Base-by-base conservation (phyloP, 2,113 vertebrate species). In the Pelecanus crispus region DNA sequence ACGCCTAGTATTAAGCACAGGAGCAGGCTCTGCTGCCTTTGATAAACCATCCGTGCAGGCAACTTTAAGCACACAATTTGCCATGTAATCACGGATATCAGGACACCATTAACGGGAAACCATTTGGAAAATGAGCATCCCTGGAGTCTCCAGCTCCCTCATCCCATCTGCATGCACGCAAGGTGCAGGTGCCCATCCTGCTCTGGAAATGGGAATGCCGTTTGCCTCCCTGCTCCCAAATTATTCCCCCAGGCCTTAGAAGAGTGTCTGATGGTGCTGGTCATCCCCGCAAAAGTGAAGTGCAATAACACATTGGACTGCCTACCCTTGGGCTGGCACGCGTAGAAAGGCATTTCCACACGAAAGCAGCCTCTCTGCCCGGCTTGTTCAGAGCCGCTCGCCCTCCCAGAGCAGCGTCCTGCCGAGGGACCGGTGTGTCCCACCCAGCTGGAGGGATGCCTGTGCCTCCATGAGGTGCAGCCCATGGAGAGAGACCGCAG, bases 351-450 rank as follows among this genome's bases (percentile, higher is more conserved):
- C 17, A 10, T 45, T 61, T 70, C 44, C 75, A 52, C 7, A 17
- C 0, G 2, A 17, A 34, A 90, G 25, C 55, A 34, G 17, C 47
- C 34, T 21, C 17, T 47, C 32, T 8, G 5, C 15, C 14, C 16
- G 7, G 10, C 42, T 1, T 58, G 81, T 5, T n/a, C 19, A 17
- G 63, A 70, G 52, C 3, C 0, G 0, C 40, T 78, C 0, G 0
- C 9, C 22, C 44, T 2, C 1, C 21, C 0, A 2, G 18, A 75
- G 55, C 11, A 85, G 38, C 20, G 71, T 9, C 73, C 38, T 13
- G 14, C 40, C 0, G 1, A 62, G 49, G 36, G 11, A 52, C 5
- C 3, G 2, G 29, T 0, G 4, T 7, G 13, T 81, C 55, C 38
- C 45, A 44, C 20, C 11, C 78, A 70, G 36, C 8, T 4, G 3